phyloP scores from a whole-genome alignment of 2,797 vertebrate genomes.

The Sebastes paucispinis region DNA sequence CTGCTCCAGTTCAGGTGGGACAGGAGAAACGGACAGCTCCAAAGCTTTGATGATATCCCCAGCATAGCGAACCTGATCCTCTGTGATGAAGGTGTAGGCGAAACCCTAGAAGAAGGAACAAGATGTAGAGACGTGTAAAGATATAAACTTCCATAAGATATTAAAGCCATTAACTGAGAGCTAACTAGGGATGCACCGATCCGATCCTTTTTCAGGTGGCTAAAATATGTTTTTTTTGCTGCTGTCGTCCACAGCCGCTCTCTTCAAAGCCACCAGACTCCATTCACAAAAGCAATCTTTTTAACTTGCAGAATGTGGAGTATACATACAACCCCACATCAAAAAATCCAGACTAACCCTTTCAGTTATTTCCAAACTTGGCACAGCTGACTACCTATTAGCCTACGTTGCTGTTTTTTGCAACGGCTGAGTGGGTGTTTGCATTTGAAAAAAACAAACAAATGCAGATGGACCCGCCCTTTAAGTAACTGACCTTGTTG shows the following conservation, averaged over 20 bases:
- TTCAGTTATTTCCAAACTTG: too few species aligned
- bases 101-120: constrained; percentile 83
- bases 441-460: neutral
- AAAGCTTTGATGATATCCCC: constrained; percentile 98
- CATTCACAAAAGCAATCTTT: neutral
- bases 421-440: too few species aligned
- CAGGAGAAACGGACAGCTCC: constrained; percentile 90
- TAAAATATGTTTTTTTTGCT: too few species aligned
- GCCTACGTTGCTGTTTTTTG: too few species aligned
- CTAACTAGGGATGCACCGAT: neutral
- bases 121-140: neutral
- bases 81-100: constrained; percentile 97
- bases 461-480: neutral
- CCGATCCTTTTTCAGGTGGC: too few species aligned
- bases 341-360: too few species aligned
- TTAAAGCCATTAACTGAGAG: neutral
- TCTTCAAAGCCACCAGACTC: too few species aligned
- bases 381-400: too few species aligned
- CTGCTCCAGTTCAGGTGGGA: constrained; percentile 92
- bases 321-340: too few species aligned
- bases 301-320: too few species aligned
- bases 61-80: constrained; percentile 94
- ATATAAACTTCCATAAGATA: neutral
- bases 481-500: constrained; percentile 86
- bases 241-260: too few species aligned